phyloP scores from a whole-genome alignment of 1,140 invertebrate genomes.

The Linepithema humile region DNA sequence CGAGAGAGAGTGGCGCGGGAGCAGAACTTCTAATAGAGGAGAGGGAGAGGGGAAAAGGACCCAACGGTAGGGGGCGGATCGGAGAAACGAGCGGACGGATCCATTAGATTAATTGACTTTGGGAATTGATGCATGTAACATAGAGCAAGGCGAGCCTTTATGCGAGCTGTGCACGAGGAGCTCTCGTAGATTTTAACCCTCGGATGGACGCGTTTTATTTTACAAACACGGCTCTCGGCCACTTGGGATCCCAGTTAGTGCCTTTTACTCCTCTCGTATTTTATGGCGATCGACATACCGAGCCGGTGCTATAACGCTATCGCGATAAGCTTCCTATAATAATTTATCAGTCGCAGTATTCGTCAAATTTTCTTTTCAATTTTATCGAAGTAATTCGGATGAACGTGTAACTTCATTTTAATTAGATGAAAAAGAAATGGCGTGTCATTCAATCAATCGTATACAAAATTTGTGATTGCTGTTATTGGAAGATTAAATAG shows the following conservation, averaged over 20 bases:
- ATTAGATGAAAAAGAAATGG: too few relatives aligned
- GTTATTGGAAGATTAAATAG: too few relatives aligned
- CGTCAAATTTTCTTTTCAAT: too few relatives aligned
- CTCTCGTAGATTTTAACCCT: slow-evolving; percentile 35
- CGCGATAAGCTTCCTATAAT: not conserved
- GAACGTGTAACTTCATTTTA: too few relatives aligned
- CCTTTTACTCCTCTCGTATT: not conserved
- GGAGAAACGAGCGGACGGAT: slow-evolving; percentile 55
- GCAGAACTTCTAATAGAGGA: not conserved
- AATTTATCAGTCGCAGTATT: not conserved
- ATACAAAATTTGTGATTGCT: too few relatives aligned
- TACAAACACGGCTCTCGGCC: not conserved
- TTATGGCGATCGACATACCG: not conserved
- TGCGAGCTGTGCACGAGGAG: not conserved
- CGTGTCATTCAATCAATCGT: too few relatives aligned
- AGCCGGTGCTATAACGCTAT: not conserved
- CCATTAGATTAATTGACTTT: slow-evolving; percentile 74
- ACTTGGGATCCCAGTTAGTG: not conserved
- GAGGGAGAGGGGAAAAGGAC: not conserved
- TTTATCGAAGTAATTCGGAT: too few relatives aligned
- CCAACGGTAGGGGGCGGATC: not conserved
- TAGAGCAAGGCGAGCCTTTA: slow-evolving; percentile 5
- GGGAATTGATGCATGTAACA: slow-evolving; percentile 54
- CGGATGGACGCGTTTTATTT: slow-evolving; percentile 12
- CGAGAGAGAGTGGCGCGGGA: not conserved